phyloP scores from a whole-genome alignment of 2,888 invertebrate genomes.

The Yponomeuta sedellus region DNA sequence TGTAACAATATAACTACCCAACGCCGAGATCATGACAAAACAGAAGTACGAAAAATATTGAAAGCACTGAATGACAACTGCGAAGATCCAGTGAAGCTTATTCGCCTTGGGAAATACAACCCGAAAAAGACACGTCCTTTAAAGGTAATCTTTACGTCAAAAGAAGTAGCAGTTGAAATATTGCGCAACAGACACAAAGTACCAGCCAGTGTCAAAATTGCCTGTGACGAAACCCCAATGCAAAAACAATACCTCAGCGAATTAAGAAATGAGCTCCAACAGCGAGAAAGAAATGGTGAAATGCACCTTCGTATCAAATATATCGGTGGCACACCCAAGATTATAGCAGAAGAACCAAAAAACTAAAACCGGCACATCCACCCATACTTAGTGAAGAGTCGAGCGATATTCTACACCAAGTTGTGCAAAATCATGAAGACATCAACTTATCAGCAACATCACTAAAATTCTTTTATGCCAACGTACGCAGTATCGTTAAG shows the following conservation, averaged over 20 bases:
- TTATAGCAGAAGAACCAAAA: slow-evolving; percentile 15
- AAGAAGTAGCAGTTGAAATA: neutral
- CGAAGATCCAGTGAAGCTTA: neutral
- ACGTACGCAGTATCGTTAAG: slow-evolving; percentile 15
- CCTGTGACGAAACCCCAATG: slow-evolving; percentile 8
- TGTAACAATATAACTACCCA: neutral
- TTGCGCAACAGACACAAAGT: slow-evolving; percentile 6
- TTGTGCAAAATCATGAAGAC: neutral
- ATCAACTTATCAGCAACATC: neutral
- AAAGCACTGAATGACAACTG: neutral
- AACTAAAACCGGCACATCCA: slow-evolving; percentile 2
- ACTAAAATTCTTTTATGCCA: slow-evolving; percentile 13
- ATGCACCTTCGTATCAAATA: slow-evolving; percentile 16
- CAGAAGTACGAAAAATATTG: neutral
- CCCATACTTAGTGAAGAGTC: neutral
- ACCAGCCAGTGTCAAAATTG: neutral
- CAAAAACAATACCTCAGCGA: slow-evolving; percentile 10
- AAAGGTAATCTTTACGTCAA: slow-evolving; percentile 11
- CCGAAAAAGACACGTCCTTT: slow-evolving; percentile 12
- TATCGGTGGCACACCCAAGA: slow-evolving; percentile 9
- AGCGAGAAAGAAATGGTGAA: slow-evolving; percentile 13
- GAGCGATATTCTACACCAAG: neutral
- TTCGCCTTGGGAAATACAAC: slow-evolving; percentile 17
- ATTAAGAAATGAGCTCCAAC: slow-evolving; percentile 10
- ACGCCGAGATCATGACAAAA: neutral